Percentiles rank a stretch among this genome's conserved stretches.
Conservation (phyloP, 2,113 vertebrate species). For the Panthera leo region DNA sequence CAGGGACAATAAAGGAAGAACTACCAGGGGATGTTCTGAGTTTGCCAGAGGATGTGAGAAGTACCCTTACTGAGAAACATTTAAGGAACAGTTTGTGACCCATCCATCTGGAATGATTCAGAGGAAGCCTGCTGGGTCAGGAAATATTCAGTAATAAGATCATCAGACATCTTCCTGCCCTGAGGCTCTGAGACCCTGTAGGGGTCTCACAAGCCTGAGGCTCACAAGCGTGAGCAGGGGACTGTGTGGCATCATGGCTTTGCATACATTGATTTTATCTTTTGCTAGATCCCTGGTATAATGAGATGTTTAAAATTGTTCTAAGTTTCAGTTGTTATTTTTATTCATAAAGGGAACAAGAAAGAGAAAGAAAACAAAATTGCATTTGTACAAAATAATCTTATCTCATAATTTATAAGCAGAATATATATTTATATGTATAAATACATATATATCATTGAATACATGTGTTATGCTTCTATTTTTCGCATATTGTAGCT, state of each 20-base stretch:
- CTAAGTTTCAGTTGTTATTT: slow-evolving; percentile 81
- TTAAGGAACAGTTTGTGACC: slow-evolving; percentile 56
- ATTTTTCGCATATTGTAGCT: slow-evolving; percentile 82
- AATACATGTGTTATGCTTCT: slow-evolving; percentile 81
- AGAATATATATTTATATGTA: slow-evolving; percentile 81
- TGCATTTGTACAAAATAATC: slow-evolving; percentile 79
- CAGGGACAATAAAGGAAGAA: slow-evolving; percentile 2
- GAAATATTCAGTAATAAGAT: background rate
- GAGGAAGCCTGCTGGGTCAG: background rate
- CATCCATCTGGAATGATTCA: slow-evolving; percentile 63
- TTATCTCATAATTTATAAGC: slow-evolving; percentile 78
- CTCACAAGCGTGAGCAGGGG: slow-evolving; percentile 39
- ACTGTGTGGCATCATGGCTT: slow-evolving; percentile 49
- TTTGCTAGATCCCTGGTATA: slow-evolving; percentile 73
- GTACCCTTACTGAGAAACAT: slow-evolving; percentile 45
- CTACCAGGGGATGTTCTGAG: slow-evolving; percentile 23
- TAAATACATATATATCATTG: slow-evolving; percentile 81
- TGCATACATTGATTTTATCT: slow-evolving; percentile 69
- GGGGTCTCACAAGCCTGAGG: background rate
- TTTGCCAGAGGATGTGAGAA: slow-evolving; percentile 58
- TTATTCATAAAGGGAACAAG: slow-evolving; percentile 77
- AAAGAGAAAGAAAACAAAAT: slow-evolving; percentile 80
- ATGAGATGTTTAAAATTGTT: slow-evolving; percentile 79
- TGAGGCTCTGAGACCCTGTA: slow-evolving; percentile 57
- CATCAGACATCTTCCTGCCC: slow-evolving; percentile 49